Conservation (phyloP, 2,888 invertebrate genomes). For the Drosophila multiciliata region DNA sequence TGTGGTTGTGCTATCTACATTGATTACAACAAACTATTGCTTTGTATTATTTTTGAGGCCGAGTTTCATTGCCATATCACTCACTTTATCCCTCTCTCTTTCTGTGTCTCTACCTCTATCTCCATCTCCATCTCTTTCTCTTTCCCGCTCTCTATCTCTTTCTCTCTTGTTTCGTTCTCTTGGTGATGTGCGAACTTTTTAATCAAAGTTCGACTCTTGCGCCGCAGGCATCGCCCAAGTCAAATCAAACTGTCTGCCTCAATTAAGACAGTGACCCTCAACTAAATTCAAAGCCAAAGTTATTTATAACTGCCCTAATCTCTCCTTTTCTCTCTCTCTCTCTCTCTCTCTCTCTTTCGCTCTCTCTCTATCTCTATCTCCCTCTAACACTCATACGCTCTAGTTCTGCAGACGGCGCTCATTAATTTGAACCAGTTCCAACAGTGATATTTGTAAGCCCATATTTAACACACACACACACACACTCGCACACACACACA, state of each 20-base stretch:
- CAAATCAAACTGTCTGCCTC: slow-evolving; percentile 40
- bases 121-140: background rate
- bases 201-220: slow-evolving; percentile 61
- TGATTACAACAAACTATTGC: slow-evolving; percentile 77
- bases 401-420: slow-evolving; percentile 16
- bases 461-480: slow-evolving; percentile 22
- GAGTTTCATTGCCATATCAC: slow-evolving; percentile 44
- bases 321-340: background rate
- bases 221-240: slow-evolving; percentile 15
- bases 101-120: background rate
- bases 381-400: background rate
- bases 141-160: background rate
- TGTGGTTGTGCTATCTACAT: slow-evolving; percentile 51
- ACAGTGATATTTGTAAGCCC: slow-evolving; percentile 10
- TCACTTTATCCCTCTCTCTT: background rate
- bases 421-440: slow-evolving; percentile 39
- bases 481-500: slow-evolving; percentile 22
- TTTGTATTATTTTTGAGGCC: slow-evolving; percentile 44
- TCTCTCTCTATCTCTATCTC: background rate
- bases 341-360: background rate
- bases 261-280: slow-evolving; percentile 59
- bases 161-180: slow-evolving; percentile 1
- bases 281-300: slow-evolving; percentile 12
- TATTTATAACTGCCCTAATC: slow-evolving; percentile 12
- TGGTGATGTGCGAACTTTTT: slow-evolving; percentile 71